These are phyloP conservation scores for Drosophila willistoni DNA, from an alignment of 1,140 invertebrate species.

Conservation along the genomic window DNA sequence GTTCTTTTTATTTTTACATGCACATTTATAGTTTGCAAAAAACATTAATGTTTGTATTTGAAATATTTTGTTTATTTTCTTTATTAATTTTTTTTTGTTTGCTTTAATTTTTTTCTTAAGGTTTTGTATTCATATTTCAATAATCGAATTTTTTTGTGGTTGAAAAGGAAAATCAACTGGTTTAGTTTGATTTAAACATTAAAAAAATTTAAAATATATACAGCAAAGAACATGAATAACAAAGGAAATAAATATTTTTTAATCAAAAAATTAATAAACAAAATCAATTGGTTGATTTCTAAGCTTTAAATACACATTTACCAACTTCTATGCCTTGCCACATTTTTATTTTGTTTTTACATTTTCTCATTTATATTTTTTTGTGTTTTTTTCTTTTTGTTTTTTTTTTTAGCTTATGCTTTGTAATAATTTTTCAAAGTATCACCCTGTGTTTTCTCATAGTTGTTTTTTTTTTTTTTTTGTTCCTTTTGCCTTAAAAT, in stretches of 20 bases:
- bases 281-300: conserved; percentile 38
- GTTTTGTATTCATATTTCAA: conserved; percentile 56
- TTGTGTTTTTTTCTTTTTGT: conserved; percentile 37
- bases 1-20: conserved; percentile 66
- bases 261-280: conserved; percentile 38
- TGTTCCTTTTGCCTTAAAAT: conserved; percentile 59
- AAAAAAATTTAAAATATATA: conserved; percentile 49
- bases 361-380: conserved; percentile 50
- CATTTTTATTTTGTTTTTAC: conserved; percentile 53
- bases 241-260: conserved; percentile 24
- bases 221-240: conserved; percentile 20
- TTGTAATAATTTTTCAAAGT: conserved; percentile 81
- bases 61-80: conserved; percentile 20
- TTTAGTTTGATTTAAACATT: conserved; percentile 36
- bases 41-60: conserved; percentile 64
- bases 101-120: conserved; percentile 25
- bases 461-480: conserved; percentile 63
- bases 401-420: conserved; percentile 61
- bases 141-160: conserved; percentile 40
- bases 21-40: conserved; percentile 80
- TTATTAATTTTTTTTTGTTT: conserved; percentile 45
- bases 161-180: conserved; percentile 38
- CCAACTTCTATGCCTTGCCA: conserved; percentile 64
- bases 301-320: conserved; percentile 71
- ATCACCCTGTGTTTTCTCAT: conserved; percentile 83